Percentiles rank a stretch among this genome's conserved stretches.
phyloP scores from a whole-genome alignment of 2,113 vertebrate species.

The Ptyas mucosa region DNA sequence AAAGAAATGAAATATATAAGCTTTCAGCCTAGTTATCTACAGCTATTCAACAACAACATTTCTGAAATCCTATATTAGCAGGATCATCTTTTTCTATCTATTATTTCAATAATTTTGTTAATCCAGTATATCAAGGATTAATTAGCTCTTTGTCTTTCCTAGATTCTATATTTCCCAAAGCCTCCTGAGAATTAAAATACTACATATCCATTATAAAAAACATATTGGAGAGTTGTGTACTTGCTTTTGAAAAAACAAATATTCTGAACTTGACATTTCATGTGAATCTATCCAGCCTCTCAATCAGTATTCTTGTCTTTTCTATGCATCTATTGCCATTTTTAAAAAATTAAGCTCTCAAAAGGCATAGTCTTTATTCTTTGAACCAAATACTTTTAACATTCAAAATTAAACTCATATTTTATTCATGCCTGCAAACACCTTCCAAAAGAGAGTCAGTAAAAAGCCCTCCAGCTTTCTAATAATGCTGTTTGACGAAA shows the following conservation, averaged over 20 bases:
- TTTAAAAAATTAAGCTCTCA: background rate
- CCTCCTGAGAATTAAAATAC: background rate
- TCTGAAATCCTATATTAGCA: background rate
- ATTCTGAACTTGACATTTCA: background rate
- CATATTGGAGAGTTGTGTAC: background rate
- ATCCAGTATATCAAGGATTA: background rate
- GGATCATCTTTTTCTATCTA: background rate
- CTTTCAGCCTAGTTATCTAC: background rate
- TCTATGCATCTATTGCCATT: background rate
- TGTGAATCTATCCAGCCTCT: background rate
- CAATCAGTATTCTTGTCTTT: background rate
- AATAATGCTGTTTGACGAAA: conserved; percentile 7
- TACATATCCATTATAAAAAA: background rate
- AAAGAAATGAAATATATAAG: background rate
- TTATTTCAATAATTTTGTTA: background rate
- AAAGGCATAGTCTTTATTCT: conserved; percentile 2
- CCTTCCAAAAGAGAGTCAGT: background rate
- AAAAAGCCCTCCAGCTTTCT: background rate
- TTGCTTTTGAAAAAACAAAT: conserved; percentile 16
- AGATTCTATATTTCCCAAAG: background rate
- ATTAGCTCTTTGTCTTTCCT: background rate
- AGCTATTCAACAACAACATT: background rate
- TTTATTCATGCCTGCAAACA: conserved; percentile 26
- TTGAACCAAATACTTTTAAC: conserved; percentile 13
- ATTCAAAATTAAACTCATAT: conserved; percentile 26